Conservation (phyloP, 92 coral and sea anemone species). For the Epizoanthus rinbou region DNA sequence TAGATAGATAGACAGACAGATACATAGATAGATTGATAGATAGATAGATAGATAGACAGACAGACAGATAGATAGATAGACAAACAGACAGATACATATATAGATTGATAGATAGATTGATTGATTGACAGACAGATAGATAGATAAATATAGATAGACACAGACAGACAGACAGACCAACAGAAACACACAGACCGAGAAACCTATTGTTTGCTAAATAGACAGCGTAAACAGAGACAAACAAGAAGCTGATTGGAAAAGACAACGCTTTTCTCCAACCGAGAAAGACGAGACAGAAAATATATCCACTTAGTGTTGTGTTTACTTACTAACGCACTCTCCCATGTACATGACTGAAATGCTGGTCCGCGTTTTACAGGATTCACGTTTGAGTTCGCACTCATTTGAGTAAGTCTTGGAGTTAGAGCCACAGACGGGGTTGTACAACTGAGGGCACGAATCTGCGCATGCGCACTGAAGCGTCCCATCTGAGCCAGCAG, state of each 20-base stretch:
- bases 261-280: no score
- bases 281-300: background rate
- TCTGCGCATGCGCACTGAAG: conserved; percentile 57
- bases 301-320: background rate
- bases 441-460: conserved; percentile 55
- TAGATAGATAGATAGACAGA: background rate
- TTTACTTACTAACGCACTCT: conserved; percentile 65
- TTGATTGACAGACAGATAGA: no score
- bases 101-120: background rate
- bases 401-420: conserved; percentile 71
- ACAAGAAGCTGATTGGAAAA: no score
- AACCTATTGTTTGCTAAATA: no score
- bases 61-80: no score
- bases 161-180: no score
- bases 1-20: background rate
- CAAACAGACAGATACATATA: background rate
- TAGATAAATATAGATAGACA: no score
- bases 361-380: conserved; percentile 61
- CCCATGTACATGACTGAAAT: conserved; percentile 56
- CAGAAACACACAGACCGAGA: no score
- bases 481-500: conserved; percentile 55
- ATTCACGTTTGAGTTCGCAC: conserved; percentile 70
- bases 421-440: conserved; percentile 69
- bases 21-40: background rate
- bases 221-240: no score